Percentiles rank a stretch among this genome's conserved stretches.
Conservation (phyloP, 1,140 invertebrate genomes). For the Drosophila obscura region DNA sequence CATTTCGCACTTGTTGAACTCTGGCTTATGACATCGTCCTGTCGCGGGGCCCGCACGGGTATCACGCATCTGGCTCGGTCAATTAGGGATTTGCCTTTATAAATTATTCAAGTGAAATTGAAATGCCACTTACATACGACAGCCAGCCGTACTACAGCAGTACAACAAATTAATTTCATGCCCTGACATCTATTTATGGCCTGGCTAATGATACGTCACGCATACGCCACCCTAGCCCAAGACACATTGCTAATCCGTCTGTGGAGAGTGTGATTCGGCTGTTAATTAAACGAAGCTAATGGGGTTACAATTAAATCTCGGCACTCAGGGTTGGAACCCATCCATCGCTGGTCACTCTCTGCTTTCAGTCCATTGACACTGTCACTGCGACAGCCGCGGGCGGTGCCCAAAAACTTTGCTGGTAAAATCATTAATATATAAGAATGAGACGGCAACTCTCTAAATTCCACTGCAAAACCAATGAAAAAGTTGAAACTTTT, state of each 20-base stretch:
- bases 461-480: slow-evolving; percentile 43
- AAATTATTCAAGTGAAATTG: slow-evolving; percentile 64
- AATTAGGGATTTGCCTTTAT: slow-evolving; percentile 52
- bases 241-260: slow-evolving; percentile 51
- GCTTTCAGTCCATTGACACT: background rate
- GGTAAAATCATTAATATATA: slow-evolving; percentile 68
- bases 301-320: slow-evolving; percentile 43
- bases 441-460: slow-evolving; percentile 48
- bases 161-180: slow-evolving; percentile 60
- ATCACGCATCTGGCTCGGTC: slow-evolving; percentile 48
- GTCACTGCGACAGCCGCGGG: slow-evolving; percentile 11
- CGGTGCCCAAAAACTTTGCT: slow-evolving; percentile 28
- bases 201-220: slow-evolving; percentile 57
- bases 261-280: slow-evolving; percentile 16
- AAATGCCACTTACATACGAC: slow-evolving; percentile 50
- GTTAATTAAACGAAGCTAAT: slow-evolving; percentile 55
- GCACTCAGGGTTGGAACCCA: slow-evolving; percentile 18
- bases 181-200: slow-evolving; percentile 29
- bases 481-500: slow-evolving; percentile 66
- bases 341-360: slow-evolving; percentile 33
- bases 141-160: background rate
- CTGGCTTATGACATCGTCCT: slow-evolving; percentile 31
- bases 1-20: slow-evolving; percentile 75
- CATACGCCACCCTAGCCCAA: slow-evolving; percentile 30
- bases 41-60: background rate